Percentiles rank a stretch among this genome's conserved stretches.
Conservation (phyloP, 2,113 vertebrate genomes). For the Plecturocebus donacophilus region DNA sequence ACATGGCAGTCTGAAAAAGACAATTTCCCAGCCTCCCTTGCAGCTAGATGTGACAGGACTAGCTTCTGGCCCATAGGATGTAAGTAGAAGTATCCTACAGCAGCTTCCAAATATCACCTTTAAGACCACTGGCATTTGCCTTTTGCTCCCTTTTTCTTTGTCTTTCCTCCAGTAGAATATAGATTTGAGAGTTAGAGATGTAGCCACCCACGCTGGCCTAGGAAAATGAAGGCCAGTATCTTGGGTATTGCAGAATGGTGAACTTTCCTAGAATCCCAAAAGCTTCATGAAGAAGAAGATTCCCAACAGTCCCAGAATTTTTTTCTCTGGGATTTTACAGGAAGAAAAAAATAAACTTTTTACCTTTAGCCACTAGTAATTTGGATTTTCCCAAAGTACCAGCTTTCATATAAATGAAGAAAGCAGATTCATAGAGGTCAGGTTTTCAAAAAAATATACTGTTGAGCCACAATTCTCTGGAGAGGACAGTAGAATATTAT, state of each 20-base stretch:
- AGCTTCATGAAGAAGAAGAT: neutral
- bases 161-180: neutral
- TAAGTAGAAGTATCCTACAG: neutral
- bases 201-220: neutral
- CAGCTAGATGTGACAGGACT: neutral
- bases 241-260: neutral
- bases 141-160: neutral
- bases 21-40: neutral
- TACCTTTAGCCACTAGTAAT: neutral
- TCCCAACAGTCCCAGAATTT: neutral
- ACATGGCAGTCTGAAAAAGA: neutral
- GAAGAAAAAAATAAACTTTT: conserved; percentile 53
- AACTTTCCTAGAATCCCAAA: neutral
- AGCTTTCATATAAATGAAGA: conserved; percentile 4
- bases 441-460: neutral
- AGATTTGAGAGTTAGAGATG: neutral
- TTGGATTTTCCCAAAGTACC: neutral
- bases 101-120: conserved; percentile 9
- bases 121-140: neutral
- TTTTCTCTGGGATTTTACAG: neutral
- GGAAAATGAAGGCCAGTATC: neutral
- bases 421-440: neutral
- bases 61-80: neutral
- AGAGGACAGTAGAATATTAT: neutral
- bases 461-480: neutral